Conservation (phyloP, 2,113 vertebrate species). For the Trachemys scripta region DNA sequence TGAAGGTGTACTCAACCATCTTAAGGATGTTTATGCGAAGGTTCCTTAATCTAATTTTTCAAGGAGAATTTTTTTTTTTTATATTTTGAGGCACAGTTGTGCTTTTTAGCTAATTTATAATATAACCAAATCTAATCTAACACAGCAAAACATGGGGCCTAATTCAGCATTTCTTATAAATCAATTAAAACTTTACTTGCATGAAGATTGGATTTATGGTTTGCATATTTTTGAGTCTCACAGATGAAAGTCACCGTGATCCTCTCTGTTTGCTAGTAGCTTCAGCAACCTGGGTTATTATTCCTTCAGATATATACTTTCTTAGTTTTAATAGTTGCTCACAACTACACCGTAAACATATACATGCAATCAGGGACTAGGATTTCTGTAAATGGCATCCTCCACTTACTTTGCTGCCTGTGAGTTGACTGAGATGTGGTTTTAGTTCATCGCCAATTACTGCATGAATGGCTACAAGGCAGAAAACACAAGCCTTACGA, state of each 20-base stretch:
- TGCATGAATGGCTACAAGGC: conserved; percentile 94
- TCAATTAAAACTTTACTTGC: not conserved
- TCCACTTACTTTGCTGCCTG: conserved; percentile 94
- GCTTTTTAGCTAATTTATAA: not conserved
- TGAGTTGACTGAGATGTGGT: conserved; percentile 95
- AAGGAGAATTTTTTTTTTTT: not conserved
- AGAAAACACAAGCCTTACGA: conserved; percentile 97
- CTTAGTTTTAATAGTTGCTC: not conserved
- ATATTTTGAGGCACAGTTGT: not conserved
- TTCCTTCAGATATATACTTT: not conserved
- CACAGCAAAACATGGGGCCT: not conserved
- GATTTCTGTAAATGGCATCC: not conserved
- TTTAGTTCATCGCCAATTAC: conserved; percentile 97
- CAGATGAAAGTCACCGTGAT: rapidly evolving
- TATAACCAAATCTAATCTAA: not conserved
- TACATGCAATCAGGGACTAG: not conserved
- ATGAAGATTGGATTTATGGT: not conserved
- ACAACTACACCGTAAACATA: not conserved
- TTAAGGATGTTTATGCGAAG: not conserved
- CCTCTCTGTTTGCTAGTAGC: not conserved
- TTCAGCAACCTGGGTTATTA: not conserved
- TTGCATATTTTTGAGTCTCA: not conserved
- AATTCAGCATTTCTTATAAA: not conserved
- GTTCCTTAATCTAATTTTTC: not conserved
- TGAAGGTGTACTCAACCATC: not conserved